Evolutionary conservation across 2,113 vertebrate genomes (phyloP).

Genomic region (Lucifuga dentata): DNA sequence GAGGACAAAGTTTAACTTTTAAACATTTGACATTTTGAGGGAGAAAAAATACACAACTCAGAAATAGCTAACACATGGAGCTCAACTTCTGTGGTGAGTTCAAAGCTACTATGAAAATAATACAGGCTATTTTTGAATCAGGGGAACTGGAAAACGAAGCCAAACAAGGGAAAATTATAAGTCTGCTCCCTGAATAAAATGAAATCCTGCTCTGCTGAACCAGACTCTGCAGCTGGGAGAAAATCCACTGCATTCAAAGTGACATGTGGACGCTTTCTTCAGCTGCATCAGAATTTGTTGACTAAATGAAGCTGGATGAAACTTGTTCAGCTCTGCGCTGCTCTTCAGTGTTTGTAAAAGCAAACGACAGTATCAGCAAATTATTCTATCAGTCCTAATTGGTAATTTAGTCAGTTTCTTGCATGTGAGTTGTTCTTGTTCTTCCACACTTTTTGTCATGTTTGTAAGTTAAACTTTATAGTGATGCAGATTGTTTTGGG

Average conservation of each 20-base stretch:
- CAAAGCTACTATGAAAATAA: slow-evolving; percentile 85
- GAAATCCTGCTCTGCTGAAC: slow-evolving; percentile 31
- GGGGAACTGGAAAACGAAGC: slow-evolving; percentile 78
- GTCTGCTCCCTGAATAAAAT: slow-evolving; percentile 68
- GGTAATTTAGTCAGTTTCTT: slow-evolving; percentile 6
- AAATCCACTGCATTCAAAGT: slow-evolving; percentile 27
- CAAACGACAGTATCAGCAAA: slow-evolving; percentile 4
- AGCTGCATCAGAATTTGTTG: slow-evolving; percentile 8
- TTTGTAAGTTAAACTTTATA: no score
- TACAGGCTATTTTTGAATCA: slow-evolving; percentile 80
- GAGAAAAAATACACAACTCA: slow-evolving; percentile 73
- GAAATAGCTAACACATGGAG: slow-evolving; percentile 82
- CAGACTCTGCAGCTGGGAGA: slow-evolving; percentile 24
- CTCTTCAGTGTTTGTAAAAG: background rate
- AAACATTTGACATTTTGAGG: slow-evolving; percentile 48
- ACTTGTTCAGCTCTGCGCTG: background rate
- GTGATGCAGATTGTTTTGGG: no score
- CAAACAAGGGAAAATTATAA: slow-evolving; percentile 83
- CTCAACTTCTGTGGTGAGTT: slow-evolving; percentile 80
- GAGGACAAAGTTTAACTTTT: slow-evolving; percentile 55
- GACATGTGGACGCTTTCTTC: slow-evolving; percentile 28
- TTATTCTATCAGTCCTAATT: slow-evolving; percentile 1
- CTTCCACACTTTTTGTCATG: no score
- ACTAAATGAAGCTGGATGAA: slow-evolving; percentile 15
- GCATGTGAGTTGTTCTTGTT: slow-evolving; percentile 25